These are phyloP conservation scores for Ophiodon elongatus DNA, from an alignment of 2,113 vertebrate species.

Conservation along the genomic window DNA sequence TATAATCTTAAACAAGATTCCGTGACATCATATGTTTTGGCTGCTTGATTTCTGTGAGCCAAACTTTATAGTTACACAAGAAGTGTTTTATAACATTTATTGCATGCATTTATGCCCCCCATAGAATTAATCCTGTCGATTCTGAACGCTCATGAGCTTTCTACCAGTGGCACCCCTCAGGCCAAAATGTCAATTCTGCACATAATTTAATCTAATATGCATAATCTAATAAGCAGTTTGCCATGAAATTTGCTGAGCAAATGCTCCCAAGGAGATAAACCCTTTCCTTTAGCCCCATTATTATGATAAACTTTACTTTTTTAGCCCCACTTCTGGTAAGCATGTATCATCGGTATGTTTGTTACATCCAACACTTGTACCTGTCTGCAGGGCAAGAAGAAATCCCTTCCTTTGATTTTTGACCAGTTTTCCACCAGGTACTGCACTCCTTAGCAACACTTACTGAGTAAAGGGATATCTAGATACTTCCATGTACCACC, in stretches of 20 bases:
- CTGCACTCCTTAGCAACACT: neutral
- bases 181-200: conserved; percentile 59
- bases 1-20: conserved; percentile 1
- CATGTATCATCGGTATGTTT: neutral
- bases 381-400: conserved; percentile 1
- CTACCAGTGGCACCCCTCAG: conserved; percentile 28
- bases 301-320: conserved; percentile 23
- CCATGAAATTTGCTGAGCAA: conserved; percentile 48
- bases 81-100: conserved; percentile 34
- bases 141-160: conserved; percentile 31
- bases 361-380: neutral
- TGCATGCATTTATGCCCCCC: conserved; percentile 13
- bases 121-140: conserved; percentile 40
- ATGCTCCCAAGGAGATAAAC: conserved; percentile 34
- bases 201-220: conserved; percentile 53
- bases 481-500: neutral
- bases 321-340: conserved; percentile 6
- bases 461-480: neutral
- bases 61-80: conserved; percentile 12
- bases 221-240: conserved; percentile 64
- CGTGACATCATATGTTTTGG: neutral
- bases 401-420: conserved; percentile 29
- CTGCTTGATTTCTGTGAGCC: neutral
- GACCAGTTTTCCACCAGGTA: conserved; percentile 10
- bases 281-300: conserved; percentile 7